These are phyloP conservation scores for Hydropsyche tenuis DNA, from an alignment of 1,140 invertebrate genomes.

Conservation along the genomic window DNA sequence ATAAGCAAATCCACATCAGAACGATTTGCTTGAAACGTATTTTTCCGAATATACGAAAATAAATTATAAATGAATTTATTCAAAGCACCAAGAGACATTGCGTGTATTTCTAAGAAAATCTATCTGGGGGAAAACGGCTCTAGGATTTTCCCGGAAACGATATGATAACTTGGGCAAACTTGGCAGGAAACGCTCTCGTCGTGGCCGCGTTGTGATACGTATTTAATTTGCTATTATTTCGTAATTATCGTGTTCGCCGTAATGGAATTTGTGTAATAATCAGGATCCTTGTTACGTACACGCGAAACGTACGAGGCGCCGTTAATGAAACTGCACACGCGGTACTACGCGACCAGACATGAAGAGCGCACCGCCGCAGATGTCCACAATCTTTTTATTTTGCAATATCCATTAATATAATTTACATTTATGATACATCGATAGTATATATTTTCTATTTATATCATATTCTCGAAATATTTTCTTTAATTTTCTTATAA, in stretches of 20 bases:
- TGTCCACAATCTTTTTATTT: slow-evolving; percentile 20
- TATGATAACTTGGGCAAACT: not conserved
- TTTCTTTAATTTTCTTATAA: no score
- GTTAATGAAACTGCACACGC: slow-evolving; percentile 48
- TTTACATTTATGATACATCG: no score
- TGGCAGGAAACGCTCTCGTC: not conserved
- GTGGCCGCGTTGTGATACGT: slow-evolving; percentile 43
- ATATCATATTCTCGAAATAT: no score
- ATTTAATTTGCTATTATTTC: slow-evolving; percentile 50
- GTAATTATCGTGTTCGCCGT: slow-evolving; percentile 47
- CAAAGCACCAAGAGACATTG: no score
- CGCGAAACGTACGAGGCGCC: slow-evolving; percentile 32
- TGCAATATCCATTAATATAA: no score
- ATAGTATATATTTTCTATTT: no score
- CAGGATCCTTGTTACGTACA: slow-evolving; percentile 43
- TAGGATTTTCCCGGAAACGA: not conserved
- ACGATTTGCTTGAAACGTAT: no score
- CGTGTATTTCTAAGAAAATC: no score
- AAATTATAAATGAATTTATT: no score
- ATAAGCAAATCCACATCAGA: no score
- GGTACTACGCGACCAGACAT: slow-evolving; percentile 29
- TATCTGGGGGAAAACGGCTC: not conserved
- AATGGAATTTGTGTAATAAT: slow-evolving; percentile 50
- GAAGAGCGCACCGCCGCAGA: slow-evolving; percentile 1
- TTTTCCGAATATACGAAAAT: no score